These are phyloP conservation scores for Zelostemma sp. DNA, from an alignment of 1,140 invertebrate species.

Conservation along the genomic window DNA sequence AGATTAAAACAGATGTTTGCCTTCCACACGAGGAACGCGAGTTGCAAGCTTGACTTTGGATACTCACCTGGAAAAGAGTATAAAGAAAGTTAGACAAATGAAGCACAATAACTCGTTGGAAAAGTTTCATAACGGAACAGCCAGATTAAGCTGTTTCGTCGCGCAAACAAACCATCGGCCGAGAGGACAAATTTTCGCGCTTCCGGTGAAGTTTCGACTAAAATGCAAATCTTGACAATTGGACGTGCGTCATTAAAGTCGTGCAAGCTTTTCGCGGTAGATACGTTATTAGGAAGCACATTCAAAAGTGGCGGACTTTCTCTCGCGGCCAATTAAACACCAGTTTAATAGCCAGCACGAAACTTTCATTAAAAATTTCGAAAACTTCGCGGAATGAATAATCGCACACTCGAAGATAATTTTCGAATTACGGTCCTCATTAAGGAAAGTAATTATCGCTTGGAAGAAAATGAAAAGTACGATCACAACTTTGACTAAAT, in stretches of 20 bases:
- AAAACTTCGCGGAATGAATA: background rate
- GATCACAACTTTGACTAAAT: too few species aligned
- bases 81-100: constrained; percentile 48
- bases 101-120: constrained; percentile 31
- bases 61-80: constrained; percentile 46
- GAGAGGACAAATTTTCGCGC: constrained; percentile 34
- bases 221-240: constrained; percentile 45
- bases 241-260: constrained; percentile 37
- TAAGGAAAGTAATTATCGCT: background rate
- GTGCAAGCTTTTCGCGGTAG: constrained; percentile 23
- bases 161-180: constrained; percentile 32
- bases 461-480: too few species aligned
- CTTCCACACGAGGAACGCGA: constrained; percentile 13
- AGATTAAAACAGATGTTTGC: constrained; percentile 14
- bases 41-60: constrained; percentile 29
- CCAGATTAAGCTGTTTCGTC: constrained; percentile 36
- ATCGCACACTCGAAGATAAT: background rate
- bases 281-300: constrained; percentile 14
- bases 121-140: constrained; percentile 31
- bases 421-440: background rate
- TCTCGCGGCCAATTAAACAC: constrained; percentile 25
- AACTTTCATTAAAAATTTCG: constrained; percentile 1
- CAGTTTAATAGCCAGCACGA: background rate
- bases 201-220: constrained; percentile 17
- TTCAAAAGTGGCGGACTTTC: constrained; percentile 20